phyloP scores from a whole-genome alignment of 2,797 vertebrate species.

The Crenuchus spilurus region DNA sequence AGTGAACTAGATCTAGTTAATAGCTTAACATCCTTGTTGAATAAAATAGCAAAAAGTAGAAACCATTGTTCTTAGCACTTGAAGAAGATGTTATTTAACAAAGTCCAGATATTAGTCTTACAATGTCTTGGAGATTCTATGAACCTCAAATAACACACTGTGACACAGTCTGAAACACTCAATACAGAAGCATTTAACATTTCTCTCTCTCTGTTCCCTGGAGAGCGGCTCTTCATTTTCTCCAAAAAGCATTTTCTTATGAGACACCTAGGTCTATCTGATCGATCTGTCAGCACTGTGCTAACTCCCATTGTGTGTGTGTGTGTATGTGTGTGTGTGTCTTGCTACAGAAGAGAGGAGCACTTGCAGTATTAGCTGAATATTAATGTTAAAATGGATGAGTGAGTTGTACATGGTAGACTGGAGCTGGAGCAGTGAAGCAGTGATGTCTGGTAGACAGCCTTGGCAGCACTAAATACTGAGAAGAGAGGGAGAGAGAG shows the following conservation, averaged over 20 bases:
- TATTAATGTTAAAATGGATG: background rate
- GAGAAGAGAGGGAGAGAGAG: slow-evolving; percentile 2
- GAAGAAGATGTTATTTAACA: background rate
- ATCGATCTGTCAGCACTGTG: slow-evolving; percentile 21
- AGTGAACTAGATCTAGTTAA: no score
- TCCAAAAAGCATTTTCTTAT: slow-evolving; percentile 5
- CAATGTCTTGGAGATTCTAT: background rate
- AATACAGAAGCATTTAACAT: slow-evolving; percentile 8
- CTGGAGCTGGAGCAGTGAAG: background rate
- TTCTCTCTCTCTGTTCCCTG: background rate
- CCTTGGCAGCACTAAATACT: slow-evolving; percentile 47
- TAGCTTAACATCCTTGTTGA: no score
- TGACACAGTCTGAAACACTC: slow-evolving; percentile 2
- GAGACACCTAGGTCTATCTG: slow-evolving; percentile 22
- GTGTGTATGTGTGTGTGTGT: slow-evolving; percentile 4
- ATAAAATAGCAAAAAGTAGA: no score
- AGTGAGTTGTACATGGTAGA: background rate
- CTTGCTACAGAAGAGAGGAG: background rate
- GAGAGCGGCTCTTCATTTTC: background rate
- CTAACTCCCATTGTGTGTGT: background rate
- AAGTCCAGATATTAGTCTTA: background rate
- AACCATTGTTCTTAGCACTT: no score
- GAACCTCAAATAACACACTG: background rate
- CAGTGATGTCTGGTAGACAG: slow-evolving; percentile 47
- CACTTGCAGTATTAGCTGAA: background rate